phyloP scores from a whole-genome alignment of 2,797 vertebrate species.

The Rallus crepitans region DNA sequence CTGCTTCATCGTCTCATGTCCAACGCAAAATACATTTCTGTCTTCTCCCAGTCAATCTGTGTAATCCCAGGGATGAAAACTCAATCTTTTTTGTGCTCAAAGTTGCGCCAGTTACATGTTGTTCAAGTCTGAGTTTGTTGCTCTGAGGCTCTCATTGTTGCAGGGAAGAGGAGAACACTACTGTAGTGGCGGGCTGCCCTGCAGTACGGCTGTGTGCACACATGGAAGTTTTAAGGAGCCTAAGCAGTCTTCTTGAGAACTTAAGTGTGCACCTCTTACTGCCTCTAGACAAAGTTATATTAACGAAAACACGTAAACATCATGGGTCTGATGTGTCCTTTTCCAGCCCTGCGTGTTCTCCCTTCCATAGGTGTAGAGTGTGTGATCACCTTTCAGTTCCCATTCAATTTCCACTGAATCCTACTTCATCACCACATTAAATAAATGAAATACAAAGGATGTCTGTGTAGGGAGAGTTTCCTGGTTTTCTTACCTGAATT shows the following conservation, averaged over 20 bases:
- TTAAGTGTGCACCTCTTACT: background rate
- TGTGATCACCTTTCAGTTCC: background rate
- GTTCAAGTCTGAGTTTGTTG: background rate
- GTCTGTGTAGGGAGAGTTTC: background rate
- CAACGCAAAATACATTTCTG: background rate
- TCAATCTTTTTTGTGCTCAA: background rate
- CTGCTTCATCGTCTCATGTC: background rate
- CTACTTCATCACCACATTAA: background rate
- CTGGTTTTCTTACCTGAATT: background rate
- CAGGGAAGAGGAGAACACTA: background rate
- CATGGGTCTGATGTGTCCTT: background rate
- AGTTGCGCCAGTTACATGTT: background rate
- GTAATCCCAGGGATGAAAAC: background rate
- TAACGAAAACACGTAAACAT: background rate
- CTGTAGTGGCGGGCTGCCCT: background rate
- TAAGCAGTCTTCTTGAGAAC: slow-evolving; percentile 14
- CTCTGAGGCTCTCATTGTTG: background rate
- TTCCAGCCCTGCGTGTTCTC: background rate
- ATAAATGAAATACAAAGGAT: background rate
- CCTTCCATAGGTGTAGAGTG: background rate
- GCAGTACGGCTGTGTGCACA: background rate
- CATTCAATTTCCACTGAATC: background rate
- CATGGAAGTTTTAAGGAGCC: background rate
- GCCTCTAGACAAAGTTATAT: background rate
- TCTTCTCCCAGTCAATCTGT: background rate